phyloP scores from a whole-genome alignment of 2,113 vertebrate genomes.

The Colistium nudipinnis region DNA sequence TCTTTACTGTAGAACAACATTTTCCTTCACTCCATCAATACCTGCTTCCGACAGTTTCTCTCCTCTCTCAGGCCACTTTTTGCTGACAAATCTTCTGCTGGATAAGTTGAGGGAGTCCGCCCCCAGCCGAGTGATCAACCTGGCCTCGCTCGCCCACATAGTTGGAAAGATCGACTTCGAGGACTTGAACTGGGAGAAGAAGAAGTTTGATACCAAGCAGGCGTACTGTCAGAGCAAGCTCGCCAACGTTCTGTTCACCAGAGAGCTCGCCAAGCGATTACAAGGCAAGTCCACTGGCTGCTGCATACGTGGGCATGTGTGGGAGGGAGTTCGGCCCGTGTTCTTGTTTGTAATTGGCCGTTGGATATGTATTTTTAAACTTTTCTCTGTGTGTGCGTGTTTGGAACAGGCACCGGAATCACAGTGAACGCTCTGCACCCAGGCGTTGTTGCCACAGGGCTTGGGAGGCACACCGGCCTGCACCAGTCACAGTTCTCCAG shows the following conservation, averaged over 20 bases:
- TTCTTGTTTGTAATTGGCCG: constrained; percentile 46
- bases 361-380: constrained; percentile 49
- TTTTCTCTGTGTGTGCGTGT: constrained; percentile 23
- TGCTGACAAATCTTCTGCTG: constrained; percentile 87
- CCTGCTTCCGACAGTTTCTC: constrained; percentile 14
- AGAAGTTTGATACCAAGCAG: constrained; percentile 86
- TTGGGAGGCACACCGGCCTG: constrained; percentile 87
- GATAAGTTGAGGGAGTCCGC: constrained; percentile 86
- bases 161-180: constrained; percentile 86
- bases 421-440: constrained; percentile 87
- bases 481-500: constrained; percentile 86
- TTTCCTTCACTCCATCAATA: not conserved
- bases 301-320: constrained; percentile 66
- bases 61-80: constrained; percentile 84
- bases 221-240: constrained; percentile 93
- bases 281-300: constrained; percentile 78
- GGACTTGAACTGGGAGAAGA: constrained; percentile 88
- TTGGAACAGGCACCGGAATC: constrained; percentile 81
- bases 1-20: not conserved
- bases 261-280: constrained; percentile 85
- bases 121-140: constrained; percentile 86
- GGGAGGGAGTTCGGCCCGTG: constrained; percentile 53
- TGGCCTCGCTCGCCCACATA: constrained; percentile 87
- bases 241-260: constrained; percentile 86
- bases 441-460: constrained; percentile 86